These are phyloP conservation scores for Zaprionus lachaisei DNA, from an alignment of 1,140 invertebrate genomes.

Conservation along the genomic window DNA sequence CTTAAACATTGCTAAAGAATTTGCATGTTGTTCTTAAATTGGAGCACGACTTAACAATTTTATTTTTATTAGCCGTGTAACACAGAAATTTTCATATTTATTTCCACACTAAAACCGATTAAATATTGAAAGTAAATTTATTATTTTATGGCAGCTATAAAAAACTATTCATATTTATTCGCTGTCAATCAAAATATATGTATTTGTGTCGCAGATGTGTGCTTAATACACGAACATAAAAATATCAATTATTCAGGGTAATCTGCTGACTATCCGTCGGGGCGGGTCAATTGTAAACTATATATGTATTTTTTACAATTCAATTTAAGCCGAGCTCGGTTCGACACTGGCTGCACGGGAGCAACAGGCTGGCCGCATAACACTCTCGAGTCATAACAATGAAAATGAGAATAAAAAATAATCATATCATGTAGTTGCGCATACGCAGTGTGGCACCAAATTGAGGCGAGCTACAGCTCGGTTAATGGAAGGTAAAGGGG, in stretches of 20 bases:
- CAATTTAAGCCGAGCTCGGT: slow-evolving; percentile 57
- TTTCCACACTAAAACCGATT: background rate
- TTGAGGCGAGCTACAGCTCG: slow-evolving; percentile 47
- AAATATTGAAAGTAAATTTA: slow-evolving; percentile 7
- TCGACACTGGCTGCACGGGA: slow-evolving; percentile 20
- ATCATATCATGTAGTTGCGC: slow-evolving; percentile 71
- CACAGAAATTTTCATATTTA: background rate
- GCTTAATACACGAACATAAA: slow-evolving; percentile 7
- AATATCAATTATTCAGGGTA: slow-evolving; percentile 10
- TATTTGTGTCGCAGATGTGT: background rate
- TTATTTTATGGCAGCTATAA: background rate
- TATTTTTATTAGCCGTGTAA: background rate
- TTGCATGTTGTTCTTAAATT: background rate
- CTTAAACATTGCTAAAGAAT: background rate
- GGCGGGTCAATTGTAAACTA: slow-evolving; percentile 33
- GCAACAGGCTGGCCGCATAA: slow-evolving; percentile 73
- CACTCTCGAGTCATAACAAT: slow-evolving; percentile 70
- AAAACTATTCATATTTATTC: slow-evolving; percentile 6
- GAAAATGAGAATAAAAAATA: slow-evolving; percentile 78
- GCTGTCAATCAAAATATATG: slow-evolving; percentile 1
- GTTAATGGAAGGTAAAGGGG: background rate
- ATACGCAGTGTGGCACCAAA: slow-evolving; percentile 65
- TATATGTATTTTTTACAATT: slow-evolving; percentile 65
- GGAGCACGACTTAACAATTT: background rate
- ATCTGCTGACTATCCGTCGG: slow-evolving; percentile 12